phyloP scores from a whole-genome alignment of 2,113 vertebrate species.

The Haemorhous mexicanus region DNA sequence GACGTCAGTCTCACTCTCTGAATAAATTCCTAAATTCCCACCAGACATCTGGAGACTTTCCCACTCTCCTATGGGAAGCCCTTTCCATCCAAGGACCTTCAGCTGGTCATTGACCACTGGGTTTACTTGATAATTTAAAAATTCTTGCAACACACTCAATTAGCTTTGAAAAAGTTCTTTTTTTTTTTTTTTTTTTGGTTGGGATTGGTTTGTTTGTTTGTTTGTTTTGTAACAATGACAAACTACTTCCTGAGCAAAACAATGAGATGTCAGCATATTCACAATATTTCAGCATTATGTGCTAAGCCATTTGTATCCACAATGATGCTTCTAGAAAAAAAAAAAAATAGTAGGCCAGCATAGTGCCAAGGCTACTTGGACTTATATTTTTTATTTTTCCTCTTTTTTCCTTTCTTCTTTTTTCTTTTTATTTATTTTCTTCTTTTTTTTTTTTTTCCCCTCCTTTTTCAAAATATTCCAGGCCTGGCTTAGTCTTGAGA shows the following conservation, averaged over 20 bases:
- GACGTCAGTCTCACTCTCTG: neutral
- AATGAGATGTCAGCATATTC: slow-evolving; percentile 59
- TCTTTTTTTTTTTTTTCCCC: too few relatives aligned
- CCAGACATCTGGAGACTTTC: neutral
- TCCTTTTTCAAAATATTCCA: neutral
- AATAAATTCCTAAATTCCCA: neutral
- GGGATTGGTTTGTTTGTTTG: too few relatives aligned
- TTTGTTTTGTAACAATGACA: slow-evolving; percentile 19
- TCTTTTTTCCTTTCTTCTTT: neutral
- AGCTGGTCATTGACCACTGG: neutral
- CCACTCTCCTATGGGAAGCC: neutral
- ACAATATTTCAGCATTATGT: slow-evolving; percentile 41
- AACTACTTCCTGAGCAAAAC: slow-evolving; percentile 59
- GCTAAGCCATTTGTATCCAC: slow-evolving; percentile 35
- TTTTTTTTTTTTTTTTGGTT: neutral
- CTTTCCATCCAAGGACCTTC: neutral
- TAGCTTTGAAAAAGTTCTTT: slow-evolving; percentile 6
- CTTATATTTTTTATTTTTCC: neutral
- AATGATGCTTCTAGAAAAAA: neutral
- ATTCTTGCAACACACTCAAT: slow-evolving; percentile 7
- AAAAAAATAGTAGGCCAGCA: neutral
- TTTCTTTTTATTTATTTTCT: neutral
- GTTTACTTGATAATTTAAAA: neutral
- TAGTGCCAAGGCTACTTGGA: neutral
- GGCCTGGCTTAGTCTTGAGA: neutral